These are phyloP conservation scores for Aphelocoma californica DNA, from an alignment of 2,797 vertebrate genomes.

Conservation along the genomic window DNA sequence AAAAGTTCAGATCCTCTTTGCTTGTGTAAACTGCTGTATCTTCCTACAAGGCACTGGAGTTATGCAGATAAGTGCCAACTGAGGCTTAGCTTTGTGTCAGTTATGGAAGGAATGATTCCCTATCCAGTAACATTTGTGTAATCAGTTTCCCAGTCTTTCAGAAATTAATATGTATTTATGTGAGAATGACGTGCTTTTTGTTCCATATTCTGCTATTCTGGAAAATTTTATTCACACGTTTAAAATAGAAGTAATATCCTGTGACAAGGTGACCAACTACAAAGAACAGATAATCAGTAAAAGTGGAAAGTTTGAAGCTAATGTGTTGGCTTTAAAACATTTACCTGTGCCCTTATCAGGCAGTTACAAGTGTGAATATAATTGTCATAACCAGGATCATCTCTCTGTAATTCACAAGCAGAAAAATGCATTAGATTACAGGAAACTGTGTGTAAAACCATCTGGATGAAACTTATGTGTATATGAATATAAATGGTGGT, in stretches of 20 bases:
- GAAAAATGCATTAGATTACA: background rate
- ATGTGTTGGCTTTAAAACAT: background rate
- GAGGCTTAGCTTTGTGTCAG: background rate
- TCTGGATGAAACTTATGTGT: background rate
- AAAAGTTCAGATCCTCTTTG: conserved; percentile 25
- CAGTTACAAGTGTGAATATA: background rate
- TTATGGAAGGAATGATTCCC: background rate
- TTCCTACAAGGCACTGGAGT: background rate
- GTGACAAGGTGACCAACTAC: background rate
- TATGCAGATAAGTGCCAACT: background rate
- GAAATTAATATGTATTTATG: background rate
- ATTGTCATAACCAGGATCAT: background rate
- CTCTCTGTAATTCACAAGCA: background rate
- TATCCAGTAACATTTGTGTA: background rate
- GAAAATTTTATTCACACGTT: background rate
- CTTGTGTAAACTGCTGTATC: background rate
- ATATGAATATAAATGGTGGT: background rate
- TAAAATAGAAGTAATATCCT: background rate
- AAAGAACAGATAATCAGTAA: background rate
- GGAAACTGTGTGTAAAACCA: background rate
- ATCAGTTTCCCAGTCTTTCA: background rate
- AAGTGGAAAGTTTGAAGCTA: background rate
- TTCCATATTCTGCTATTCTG: background rate
- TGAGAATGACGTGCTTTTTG: background rate
- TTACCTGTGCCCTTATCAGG: background rate